Evolutionary conservation across 2,113 vertebrate genomes (phyloP).

Genomic region (Erinaceus europaeus): DNA sequence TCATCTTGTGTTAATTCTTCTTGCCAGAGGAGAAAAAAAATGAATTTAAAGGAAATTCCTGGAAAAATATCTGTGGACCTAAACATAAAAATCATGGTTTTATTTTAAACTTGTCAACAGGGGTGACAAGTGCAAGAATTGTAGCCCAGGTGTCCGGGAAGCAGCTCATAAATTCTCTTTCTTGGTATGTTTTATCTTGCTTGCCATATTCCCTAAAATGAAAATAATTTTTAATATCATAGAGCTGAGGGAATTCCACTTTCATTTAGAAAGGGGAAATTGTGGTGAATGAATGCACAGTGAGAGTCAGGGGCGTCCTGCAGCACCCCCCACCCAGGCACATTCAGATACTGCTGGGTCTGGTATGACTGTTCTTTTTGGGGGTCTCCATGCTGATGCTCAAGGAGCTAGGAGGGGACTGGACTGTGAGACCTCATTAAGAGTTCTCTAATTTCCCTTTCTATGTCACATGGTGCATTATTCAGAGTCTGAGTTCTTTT

Average conservation of each 20-base stretch:
- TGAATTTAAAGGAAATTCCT: slow-evolving; percentile 54
- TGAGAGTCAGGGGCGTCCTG: neutral
- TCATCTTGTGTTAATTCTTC: slow-evolving; percentile 44
- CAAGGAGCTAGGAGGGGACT: neutral
- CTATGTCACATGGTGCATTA: neutral
- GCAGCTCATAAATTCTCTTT: slow-evolving; percentile 36
- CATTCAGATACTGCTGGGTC: neutral
- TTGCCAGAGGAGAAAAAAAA: slow-evolving; percentile 30
- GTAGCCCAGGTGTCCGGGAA: slow-evolving; percentile 48
- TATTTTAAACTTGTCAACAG: slow-evolving; percentile 62
- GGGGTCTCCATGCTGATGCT: neutral
- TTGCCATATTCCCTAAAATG: slow-evolving; percentile 49
- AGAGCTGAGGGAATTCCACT: neutral
- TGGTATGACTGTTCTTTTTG: neutral
- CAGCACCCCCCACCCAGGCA: no score
- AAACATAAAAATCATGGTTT: slow-evolving; percentile 55
- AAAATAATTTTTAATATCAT: slow-evolving; percentile 44
- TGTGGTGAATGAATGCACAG: neutral
- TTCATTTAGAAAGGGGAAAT: neutral
- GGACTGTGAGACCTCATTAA: neutral
- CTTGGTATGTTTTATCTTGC: slow-evolving; percentile 20
- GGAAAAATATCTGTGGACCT: slow-evolving; percentile 32
- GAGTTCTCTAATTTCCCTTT: neutral
- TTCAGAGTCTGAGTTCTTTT: neutral
- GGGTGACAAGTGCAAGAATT: slow-evolving; percentile 56